phyloP scores from a whole-genome alignment of 2,888 invertebrate genomes.

The Leptinotarsa rubiginosa region DNA sequence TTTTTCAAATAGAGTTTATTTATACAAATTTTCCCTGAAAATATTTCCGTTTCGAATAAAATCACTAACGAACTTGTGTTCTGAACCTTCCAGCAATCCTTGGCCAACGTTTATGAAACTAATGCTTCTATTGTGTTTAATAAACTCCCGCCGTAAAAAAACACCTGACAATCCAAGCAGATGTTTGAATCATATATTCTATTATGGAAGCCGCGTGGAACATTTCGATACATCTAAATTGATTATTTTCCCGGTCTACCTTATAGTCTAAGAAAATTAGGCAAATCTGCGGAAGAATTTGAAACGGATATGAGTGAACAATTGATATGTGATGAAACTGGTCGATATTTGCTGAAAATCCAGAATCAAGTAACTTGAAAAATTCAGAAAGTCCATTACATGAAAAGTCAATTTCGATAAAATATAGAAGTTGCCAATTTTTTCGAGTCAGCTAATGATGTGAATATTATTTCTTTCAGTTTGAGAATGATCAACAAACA shows the following conservation, averaged over 20 bases:
- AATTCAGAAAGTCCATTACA: too few relatives aligned
- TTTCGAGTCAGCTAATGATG: too few relatives aligned
- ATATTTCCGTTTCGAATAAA: too few relatives aligned
- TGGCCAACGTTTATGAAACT: neutral
- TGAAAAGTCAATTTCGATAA: too few relatives aligned
- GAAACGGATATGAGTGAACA: neutral
- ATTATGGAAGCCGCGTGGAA: slow-evolving; percentile 16
- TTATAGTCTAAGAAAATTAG: neutral
- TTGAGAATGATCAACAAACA: too few relatives aligned
- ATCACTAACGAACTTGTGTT: too few relatives aligned
- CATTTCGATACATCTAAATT: slow-evolving; percentile 14
- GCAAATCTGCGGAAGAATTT: neutral
- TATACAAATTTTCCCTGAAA: too few relatives aligned
- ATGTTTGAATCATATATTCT: slow-evolving; percentile 15
- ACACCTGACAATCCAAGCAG: slow-evolving; percentile 20
- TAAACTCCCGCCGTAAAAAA: slow-evolving; percentile 10
- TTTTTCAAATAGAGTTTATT: too few relatives aligned
- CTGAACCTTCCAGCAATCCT: neutral
- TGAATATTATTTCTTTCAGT: too few relatives aligned
- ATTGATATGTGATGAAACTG: neutral
- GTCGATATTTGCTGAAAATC: neutral
- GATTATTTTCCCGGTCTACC: slow-evolving; percentile 1
- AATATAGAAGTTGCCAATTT: neutral
- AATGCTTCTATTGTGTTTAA: slow-evolving; percentile 11
- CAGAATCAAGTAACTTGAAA: too few relatives aligned